A percentile compares a stretch with the other conserved stretches of the same genome.
These are phyloP conservation scores for Coendou prehensilis DNA, from an alignment of 2,797 vertebrate genomes.

Conservation along the genomic window DNA sequence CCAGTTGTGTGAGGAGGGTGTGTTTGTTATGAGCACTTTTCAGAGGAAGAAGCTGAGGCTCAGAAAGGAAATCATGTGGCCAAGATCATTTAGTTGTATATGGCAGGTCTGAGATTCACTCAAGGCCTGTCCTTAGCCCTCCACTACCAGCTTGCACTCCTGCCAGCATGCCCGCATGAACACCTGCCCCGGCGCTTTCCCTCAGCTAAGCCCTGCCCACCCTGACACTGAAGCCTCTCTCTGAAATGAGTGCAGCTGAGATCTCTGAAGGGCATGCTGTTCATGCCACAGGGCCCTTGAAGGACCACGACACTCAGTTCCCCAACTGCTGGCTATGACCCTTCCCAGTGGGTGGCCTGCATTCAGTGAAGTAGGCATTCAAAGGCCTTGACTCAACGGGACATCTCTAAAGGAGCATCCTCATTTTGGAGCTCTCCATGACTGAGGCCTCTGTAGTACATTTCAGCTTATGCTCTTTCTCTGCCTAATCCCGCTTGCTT, in stretches of 20 bases:
- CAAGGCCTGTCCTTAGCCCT: background rate
- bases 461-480: background rate
- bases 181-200: background rate
- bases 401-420: background rate
- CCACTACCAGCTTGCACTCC: accelerated
- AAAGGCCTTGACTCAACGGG: background rate
- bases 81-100: background rate
- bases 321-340: background rate
- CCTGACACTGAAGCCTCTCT: background rate
- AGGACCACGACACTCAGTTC: background rate
- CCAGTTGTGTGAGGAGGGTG: background rate
- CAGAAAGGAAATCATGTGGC: background rate
- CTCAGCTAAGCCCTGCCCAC: background rate
- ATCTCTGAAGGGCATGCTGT: background rate
- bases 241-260: background rate
- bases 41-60: background rate
- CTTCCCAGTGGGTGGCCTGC: background rate
- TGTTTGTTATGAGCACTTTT: background rate
- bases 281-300: background rate
- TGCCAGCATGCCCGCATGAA: background rate
- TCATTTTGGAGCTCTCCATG: background rate
- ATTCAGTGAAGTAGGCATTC: background rate
- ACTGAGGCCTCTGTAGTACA: no score
- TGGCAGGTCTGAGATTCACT: background rate
- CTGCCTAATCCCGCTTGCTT: background rate